Evolutionary conservation across 2,888 invertebrate species (phyloP).

Genomic region (Atherix ibis): DNA sequence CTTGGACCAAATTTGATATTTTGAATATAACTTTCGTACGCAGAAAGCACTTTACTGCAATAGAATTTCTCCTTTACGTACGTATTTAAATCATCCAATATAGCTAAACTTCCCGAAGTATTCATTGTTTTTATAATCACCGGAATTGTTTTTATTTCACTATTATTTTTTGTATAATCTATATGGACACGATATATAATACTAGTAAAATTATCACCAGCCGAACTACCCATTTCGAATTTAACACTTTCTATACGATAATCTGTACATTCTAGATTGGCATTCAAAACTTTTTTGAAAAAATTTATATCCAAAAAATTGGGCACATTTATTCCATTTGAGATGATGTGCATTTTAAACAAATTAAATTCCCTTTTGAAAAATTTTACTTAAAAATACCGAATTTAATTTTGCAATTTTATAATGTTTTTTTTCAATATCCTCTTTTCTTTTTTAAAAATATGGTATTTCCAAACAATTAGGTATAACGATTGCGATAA

Average conservation of each 20-base stretch:
- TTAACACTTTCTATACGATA: constrained; percentile 19
- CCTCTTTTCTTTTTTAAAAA: too few species aligned
- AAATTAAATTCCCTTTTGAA: too few species aligned
- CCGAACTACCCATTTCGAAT: constrained; percentile 7
- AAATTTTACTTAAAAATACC: too few species aligned
- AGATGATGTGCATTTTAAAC: too few species aligned
- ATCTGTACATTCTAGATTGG: too few species aligned
- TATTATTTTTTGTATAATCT: background rate
- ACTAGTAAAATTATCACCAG: constrained; percentile 8
- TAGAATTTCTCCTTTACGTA: constrained; percentile 34
- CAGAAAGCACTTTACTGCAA: constrained; percentile 31
- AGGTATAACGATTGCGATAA: too few species aligned
- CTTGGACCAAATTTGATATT: constrained; percentile 23
- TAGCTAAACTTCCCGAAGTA: constrained; percentile 21
- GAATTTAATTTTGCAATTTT: too few species aligned
- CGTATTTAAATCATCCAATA: constrained; percentile 32
- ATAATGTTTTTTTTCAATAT: too few species aligned
- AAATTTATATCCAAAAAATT: too few species aligned
- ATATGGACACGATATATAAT: constrained; percentile 6
- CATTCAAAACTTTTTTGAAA: too few species aligned
- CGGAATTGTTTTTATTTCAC: background rate
- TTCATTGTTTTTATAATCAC: constrained; percentile 23
- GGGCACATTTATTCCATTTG: too few species aligned
- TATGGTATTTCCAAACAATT: too few species aligned
- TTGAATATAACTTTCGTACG: constrained; percentile 17